These are phyloP conservation scores for Rhyzopertha dominica DNA, from an alignment of 1,140 invertebrate species.

Conservation along the genomic window DNA sequence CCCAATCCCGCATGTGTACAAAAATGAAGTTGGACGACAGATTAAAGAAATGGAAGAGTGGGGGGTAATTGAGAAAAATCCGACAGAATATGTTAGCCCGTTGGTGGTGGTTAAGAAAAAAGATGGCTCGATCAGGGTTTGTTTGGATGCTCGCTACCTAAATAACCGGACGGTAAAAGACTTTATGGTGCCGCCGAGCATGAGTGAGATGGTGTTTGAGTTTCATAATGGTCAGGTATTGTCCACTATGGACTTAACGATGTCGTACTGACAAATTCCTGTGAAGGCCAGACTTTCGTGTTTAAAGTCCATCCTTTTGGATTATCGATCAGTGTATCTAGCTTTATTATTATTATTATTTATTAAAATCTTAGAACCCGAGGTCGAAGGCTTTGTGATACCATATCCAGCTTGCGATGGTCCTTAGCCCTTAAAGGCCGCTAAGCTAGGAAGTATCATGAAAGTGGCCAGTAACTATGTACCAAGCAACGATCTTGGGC, in stretches of 20 bases:
- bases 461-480: too few species aligned
- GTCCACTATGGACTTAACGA: slow-evolving; percentile 6
- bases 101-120: slow-evolving; percentile 11
- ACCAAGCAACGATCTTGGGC: too few species aligned
- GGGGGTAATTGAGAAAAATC: slow-evolving; percentile 10
- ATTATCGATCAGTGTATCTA: neutral
- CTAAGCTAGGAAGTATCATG: too few species aligned
- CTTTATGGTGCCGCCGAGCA: slow-evolving; percentile 1
- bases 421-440: too few species aligned
- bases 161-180: slow-evolving; percentile 9
- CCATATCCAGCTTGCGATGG: too few species aligned
- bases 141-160: slow-evolving; percentile 9
- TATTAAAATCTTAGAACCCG: slow-evolving; percentile 1
- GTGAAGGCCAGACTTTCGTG: slow-evolving; percentile 3
- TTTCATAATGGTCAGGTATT: slow-evolving; percentile 3
- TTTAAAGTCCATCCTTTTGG: slow-evolving; percentile 10
- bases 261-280: slow-evolving; percentile 10
- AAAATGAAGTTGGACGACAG: slow-evolving; percentile 18
- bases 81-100: slow-evolving; percentile 8
- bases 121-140: slow-evolving; percentile 4
- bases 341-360: slow-evolving; percentile 5
- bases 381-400: slow-evolving; percentile 1
- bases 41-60: slow-evolving; percentile 23
- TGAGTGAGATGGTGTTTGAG: slow-evolving; percentile 5
- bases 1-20: slow-evolving; percentile 32